Evolutionary conservation across 2,888 invertebrate species (phyloP).

Genomic region (Amphipoea lucens): DNA sequence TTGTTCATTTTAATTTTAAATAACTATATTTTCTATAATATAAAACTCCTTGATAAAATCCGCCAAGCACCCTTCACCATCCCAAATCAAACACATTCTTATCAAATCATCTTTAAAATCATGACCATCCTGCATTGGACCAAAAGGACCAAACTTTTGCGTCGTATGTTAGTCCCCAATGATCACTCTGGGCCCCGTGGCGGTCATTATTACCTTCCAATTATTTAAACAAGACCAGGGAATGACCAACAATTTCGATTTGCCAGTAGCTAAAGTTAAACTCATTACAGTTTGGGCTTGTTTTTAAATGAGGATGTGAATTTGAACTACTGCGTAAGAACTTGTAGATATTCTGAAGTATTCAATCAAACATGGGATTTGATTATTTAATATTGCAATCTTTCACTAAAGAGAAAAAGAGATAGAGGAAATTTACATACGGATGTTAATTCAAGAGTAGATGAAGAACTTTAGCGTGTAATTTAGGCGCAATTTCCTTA

Average conservation of each 20-base stretch:
- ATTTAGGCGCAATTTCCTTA: neutral
- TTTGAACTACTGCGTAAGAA: neutral
- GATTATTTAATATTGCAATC: neutral
- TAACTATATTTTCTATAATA: neutral
- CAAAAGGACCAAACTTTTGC: constrained; percentile 8
- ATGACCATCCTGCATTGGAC: neutral
- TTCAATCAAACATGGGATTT: neutral
- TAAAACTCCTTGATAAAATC: neutral
- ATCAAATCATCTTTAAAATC: constrained; percentile 14
- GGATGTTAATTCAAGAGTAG: neutral
- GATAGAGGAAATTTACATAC: neutral
- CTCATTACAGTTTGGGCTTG: constrained; percentile 28
- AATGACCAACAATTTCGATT: constrained; percentile 59
- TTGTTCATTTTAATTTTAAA: neutral
- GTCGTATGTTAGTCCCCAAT: constrained; percentile 4
- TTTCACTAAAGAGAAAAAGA: neutral
- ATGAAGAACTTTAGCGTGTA: neutral
- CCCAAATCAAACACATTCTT: neutral
- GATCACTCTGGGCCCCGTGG: constrained; percentile 56
- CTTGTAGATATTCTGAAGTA: neutral
- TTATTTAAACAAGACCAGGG: constrained; percentile 79
- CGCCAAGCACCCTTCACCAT: neutral
- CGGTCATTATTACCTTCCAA: constrained; percentile 74
- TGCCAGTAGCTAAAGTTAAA: constrained; percentile 62
- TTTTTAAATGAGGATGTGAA: constrained; percentile 16